Base-by-base conservation (phyloP, 2,888 invertebrate genomes). In the Dasysyrphus tricinctus region DNA sequence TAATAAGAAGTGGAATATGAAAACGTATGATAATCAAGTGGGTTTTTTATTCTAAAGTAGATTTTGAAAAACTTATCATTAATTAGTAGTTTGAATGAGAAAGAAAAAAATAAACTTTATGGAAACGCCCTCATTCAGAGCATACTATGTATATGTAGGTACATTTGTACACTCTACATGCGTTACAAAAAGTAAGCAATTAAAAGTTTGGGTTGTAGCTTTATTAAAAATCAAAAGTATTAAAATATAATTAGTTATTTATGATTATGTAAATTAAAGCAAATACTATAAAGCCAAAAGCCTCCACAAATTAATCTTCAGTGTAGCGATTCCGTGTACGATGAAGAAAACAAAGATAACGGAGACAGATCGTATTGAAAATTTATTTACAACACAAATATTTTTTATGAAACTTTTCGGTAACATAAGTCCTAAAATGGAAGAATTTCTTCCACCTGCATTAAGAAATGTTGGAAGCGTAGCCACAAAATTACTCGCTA, bases 381-480 rank as follows among this genome's bases (percentile, higher is more conserved):
- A 89, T 59, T 81, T 91, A 2, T 91, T 91, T 80, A 51, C 87
- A 0, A 44, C 89, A 12, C 90, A 90, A 16, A 34, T 87, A 29
- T 56, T 56, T 16, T 76, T 89, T 11, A 89, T 90, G 86, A 77
- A 79, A 72, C 56, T 88, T 8, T 57, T 88, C 39, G 91, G 90
- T 3, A 86, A 90, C 49, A 57, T 89, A 32, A 90, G 90, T 4
- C 72, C 78, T 0, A 88, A 88, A 3, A 14, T 90, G 19, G 83
- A 90, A 0, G 5, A 44, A 3, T 83, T 76, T 70, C 57, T 89
- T 24, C 89, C 90, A 6, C 32, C 2, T 0, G 67, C 73, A 59
- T 77, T 89, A 51, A 59, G 61, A 1, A 12, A 5, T 2, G 0
- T 87, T 4, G 84, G 89, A 0, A 29, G 70, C 0, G 0, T 59